Conservation (phyloP, 2,888 invertebrate genomes). For the Helleia helle region DNA sequence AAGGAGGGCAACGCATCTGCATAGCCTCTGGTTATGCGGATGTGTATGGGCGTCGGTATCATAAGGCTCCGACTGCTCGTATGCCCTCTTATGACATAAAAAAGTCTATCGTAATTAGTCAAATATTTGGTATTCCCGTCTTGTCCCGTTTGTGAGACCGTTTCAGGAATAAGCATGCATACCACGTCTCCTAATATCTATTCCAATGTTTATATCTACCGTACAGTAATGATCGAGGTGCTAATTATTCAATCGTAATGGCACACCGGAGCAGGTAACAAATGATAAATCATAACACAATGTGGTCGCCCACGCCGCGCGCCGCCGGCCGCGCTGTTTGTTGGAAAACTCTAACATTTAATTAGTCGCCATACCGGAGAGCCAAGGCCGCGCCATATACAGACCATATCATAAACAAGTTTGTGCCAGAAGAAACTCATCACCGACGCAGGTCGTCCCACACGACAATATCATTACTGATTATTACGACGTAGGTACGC, state of each 20-base stretch:
- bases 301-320: conserved; percentile 44
- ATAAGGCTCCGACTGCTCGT: no score
- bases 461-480: conserved; percentile 46
- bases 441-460: conserved; percentile 61
- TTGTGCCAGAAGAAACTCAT: conserved; percentile 62
- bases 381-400: conserved; percentile 61
- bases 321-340: conserved; percentile 35
- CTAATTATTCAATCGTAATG: background rate
- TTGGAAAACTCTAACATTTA: conserved; percentile 63
- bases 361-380: conserved; percentile 60
- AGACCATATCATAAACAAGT: conserved; percentile 62
- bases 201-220: no score
- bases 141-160: no score
- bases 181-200: no score
- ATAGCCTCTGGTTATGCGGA: no score
- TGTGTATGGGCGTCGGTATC: no score
- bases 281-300: conserved; percentile 40
- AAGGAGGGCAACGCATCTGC: no score
- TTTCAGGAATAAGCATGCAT: no score
- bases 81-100: no score
- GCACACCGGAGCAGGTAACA: conserved; percentile 12
- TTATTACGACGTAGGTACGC: conserved; percentile 20
- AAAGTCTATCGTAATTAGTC: no score
- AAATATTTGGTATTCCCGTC: no score
- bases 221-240: background rate